These are phyloP conservation scores for Portunus trituberculatus DNA, from an alignment of 1,140 invertebrate species.

Conservation along the genomic window DNA sequence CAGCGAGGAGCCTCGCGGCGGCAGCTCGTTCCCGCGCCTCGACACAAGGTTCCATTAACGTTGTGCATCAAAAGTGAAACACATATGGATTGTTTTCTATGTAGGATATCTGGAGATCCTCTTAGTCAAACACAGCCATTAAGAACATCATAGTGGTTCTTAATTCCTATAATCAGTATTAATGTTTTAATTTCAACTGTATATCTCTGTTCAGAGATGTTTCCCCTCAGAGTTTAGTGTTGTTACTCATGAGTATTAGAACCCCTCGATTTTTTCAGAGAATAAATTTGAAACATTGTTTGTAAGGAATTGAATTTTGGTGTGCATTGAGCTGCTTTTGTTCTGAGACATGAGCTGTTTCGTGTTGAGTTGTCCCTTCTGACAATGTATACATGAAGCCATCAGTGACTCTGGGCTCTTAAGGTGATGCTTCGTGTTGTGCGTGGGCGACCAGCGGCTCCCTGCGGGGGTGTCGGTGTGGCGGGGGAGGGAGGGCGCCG, in stretches of 20 bases:
- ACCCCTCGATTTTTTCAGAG: neutral
- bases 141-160: conserved; percentile 48
- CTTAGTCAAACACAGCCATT: conserved; percentile 62
- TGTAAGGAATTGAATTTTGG: conserved; percentile 23
- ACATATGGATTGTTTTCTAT: conserved; percentile 65
- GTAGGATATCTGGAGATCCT: conserved; percentile 31
- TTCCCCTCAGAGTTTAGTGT: conserved; percentile 10
- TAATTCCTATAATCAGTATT: conserved; percentile 53
- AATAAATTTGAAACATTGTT: conserved; percentile 11
- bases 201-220: neutral
- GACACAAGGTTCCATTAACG: conserved; percentile 32
- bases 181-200: conserved; percentile 52
- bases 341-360: conserved; percentile 40
- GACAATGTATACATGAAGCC: conserved; percentile 29
- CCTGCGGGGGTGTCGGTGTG: neutral
- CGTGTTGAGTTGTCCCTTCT: conserved; percentile 31
- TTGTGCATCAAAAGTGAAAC: conserved; percentile 71
- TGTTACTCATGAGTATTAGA: conserved; percentile 5
- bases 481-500: neutral
- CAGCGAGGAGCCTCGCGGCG: neutral
- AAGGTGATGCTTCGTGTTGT: conserved; percentile 43
- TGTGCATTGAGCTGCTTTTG: conserved; percentile 27
- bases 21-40: neutral
- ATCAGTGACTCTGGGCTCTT: conserved; percentile 47
- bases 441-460: conserved; percentile 14